phyloP scores from a whole-genome alignment of 2,113 vertebrate species.

The Pitta sordida region DNA sequence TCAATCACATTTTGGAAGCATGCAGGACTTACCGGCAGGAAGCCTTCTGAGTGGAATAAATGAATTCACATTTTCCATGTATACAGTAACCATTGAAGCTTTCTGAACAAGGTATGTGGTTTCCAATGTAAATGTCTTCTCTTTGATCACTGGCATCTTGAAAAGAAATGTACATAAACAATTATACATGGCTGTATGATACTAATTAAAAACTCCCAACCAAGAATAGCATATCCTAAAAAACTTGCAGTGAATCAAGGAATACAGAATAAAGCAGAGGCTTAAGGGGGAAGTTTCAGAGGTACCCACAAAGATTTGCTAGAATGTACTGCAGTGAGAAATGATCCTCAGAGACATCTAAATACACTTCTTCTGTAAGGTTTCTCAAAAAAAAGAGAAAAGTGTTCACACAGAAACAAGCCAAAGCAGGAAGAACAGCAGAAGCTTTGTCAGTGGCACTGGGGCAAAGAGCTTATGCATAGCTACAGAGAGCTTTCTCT shows the following conservation, averaged over 20 bases:
- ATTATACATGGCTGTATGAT: not conserved
- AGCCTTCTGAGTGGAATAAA: constrained; percentile 86
- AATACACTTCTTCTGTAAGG: not conserved
- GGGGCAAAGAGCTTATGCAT: not conserved
- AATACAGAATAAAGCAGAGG: not conserved
- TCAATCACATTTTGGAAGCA: not conserved
- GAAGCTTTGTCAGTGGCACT: not conserved
- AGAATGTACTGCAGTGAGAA: not conserved
- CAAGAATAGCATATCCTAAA: not conserved
- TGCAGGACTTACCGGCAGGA: constrained; percentile 85
- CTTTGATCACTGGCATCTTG: constrained; percentile 88
- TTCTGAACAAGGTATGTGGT: constrained; percentile 87
- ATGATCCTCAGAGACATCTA: not conserved
- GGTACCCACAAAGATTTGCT: not conserved
- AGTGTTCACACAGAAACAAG: not conserved
- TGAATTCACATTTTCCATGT: constrained; percentile 92
- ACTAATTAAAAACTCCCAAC: not conserved
- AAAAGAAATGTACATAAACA: constrained; percentile 44
- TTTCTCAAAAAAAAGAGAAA: not conserved
- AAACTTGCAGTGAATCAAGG: not conserved
- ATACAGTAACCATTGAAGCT: constrained; percentile 88
- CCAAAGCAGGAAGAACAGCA: not conserved
- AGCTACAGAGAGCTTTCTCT: not conserved
- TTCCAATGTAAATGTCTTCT: constrained; percentile 87
- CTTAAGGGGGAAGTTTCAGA: not conserved